Percentiles rank a stretch among this genome's conserved stretches.
These are phyloP conservation scores for Synaphobranchus kaupii DNA, from an alignment of 2,797 vertebrate species.

Conservation along the genomic window DNA sequence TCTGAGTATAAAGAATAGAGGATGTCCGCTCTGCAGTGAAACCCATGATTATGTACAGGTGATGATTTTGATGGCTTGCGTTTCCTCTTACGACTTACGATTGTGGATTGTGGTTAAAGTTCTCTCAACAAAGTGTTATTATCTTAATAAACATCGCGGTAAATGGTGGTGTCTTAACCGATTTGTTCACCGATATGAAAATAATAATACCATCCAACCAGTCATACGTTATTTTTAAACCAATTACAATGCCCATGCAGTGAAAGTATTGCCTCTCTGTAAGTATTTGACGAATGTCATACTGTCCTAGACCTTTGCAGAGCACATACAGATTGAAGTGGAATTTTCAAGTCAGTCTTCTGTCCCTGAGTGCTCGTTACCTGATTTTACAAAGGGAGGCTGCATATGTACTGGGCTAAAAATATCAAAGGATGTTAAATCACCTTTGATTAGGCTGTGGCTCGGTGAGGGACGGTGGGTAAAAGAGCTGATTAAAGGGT, in stretches of 20 bases:
- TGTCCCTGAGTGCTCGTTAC: constrained; percentile 45
- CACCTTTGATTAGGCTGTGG: constrained; percentile 3
- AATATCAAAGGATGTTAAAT: constrained; percentile 11
- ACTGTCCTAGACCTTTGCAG: constrained; percentile 1
- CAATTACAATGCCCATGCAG: not conserved
- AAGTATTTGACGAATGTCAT: not conserved
- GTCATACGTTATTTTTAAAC: not conserved
- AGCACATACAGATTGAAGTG: constrained; percentile 48
- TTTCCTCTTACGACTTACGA: not conserved
- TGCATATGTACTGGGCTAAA: not conserved
- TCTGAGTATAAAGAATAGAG: not conserved
- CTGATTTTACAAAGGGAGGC: not conserved
- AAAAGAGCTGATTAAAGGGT: not conserved
- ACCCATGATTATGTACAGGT: not conserved
- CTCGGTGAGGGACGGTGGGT: not conserved
- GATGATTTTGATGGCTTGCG: not conserved
- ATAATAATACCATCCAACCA: not conserved
- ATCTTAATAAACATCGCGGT: not conserved
- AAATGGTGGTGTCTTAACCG: not conserved
- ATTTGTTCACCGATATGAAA: not conserved
- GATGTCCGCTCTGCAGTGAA: not conserved
- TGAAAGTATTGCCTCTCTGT: constrained; percentile 2
- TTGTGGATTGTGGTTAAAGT: not conserved
- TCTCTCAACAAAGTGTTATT: not conserved
- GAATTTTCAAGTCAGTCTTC: constrained; percentile 54